Evolutionary conservation across 64 coral and sea anemone species (phyloP), one percentile per base, ranked within the genome.

Genomic region (Stichodactyla mertensii): DNA sequence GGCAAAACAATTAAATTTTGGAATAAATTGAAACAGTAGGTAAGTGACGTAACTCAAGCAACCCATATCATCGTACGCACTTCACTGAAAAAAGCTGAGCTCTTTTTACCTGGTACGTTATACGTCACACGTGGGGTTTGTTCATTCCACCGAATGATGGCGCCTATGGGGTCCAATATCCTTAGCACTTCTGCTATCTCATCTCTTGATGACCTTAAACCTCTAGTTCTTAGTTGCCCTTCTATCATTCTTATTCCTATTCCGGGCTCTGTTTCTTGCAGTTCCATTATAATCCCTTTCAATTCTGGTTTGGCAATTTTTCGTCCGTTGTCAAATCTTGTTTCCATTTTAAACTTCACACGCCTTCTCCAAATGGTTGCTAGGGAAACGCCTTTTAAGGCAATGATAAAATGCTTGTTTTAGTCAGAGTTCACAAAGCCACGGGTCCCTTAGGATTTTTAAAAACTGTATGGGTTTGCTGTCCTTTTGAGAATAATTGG

Each of bases 171-270:
- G 20, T 90, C 83, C 67, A 90, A 84, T 64, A 84, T 61, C 45
- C 82, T 79, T 9, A 90, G 69, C 10, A 85, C 83, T 18, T 90
- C 83, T 57, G 22, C 82, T 52, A 85, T 90, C 22, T 85, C 83
- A 28, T 19, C 20, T 86, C 89, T 85, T 36, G 89, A 74, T n/a
- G 89, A 64, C 19, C 83, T 77, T 20, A 90, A 15, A 13, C 82
- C 55, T 8, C 83, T 20, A 20, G 27, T 58, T 6, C 70, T 83
- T 6, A 90, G 16, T 20, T 82, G 20, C 7, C 89, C 89, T 52
- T 90, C 89, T n/a, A 85, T 85, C 89, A 90, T 90, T 61, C 27
- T 52, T 22, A 90, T 90, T 20, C 89, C 89, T 74, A 86, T 86
- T 16, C 54, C 83, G 8, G 89, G 89, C 52, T 67, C 52, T 5